phyloP scores from a whole-genome alignment of 1,140 invertebrate genomes.

The Patella vulgata region DNA sequence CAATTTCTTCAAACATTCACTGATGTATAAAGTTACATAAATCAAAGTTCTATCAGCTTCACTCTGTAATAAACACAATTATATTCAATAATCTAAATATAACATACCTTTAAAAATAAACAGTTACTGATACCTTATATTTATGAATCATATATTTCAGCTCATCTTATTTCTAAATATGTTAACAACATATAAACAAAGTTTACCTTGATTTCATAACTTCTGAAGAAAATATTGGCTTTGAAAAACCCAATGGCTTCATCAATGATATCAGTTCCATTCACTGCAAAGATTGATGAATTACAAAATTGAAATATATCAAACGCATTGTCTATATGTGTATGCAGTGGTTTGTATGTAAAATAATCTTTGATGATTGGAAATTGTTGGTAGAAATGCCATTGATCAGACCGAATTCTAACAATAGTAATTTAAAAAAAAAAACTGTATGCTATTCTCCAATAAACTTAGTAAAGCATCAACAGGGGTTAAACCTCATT shows the following conservation, averaged over 20 bases:
- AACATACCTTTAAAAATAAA: background rate
- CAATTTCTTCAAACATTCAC: constrained; percentile 95
- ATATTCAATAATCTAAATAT: constrained; percentile 23
- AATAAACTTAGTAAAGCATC: no score
- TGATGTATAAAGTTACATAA: constrained; percentile 98
- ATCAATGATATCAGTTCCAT: constrained; percentile 87
- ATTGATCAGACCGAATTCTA: no score
- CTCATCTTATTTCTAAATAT: background rate
- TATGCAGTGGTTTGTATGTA: no score
- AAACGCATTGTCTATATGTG: constrained; percentile 65
- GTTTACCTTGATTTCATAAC: constrained; percentile 95
- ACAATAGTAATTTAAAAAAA: no score
- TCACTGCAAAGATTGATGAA: background rate
- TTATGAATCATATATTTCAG: background rate
- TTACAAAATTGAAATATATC: background rate
- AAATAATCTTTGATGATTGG: no score
- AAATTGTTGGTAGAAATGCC: no score
- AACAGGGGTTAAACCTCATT: no score
- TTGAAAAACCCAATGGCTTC: constrained; percentile 98
- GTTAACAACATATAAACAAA: no score
- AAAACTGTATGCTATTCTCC: no score
- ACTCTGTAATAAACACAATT: constrained; percentile 76
- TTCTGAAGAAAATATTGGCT: constrained; percentile 99
- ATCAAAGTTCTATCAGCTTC: constrained; percentile 96
- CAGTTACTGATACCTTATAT: background rate